Evolutionary conservation across 1,140 invertebrate species (phyloP).

Genomic region (Oscheius sp.): DNA sequence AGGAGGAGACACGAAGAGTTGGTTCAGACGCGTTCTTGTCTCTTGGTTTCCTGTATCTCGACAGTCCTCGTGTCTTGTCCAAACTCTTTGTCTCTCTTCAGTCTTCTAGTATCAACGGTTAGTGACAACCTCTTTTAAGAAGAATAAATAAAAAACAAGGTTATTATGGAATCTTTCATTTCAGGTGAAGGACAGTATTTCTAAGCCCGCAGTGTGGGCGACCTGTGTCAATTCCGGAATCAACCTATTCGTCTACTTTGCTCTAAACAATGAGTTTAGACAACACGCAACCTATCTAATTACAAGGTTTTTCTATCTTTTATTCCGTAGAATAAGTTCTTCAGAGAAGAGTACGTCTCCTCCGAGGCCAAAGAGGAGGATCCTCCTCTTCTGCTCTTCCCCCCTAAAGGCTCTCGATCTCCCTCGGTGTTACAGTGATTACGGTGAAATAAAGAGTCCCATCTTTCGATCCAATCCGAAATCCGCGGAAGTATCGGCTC

Average conservation of each 20-base stretch:
- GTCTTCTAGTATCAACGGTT: conserved; percentile 19
- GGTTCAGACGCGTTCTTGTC: conserved; percentile 13
- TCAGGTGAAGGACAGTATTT: conserved; percentile 28
- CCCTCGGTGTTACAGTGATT: too few species aligned
- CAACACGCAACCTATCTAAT: not conserved
- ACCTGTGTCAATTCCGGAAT: conserved; percentile 28
- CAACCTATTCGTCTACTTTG: conserved; percentile 29
- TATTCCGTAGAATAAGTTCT: too few species aligned
- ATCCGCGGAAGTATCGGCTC: too few species aligned
- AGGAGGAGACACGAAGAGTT: conserved; percentile 20
- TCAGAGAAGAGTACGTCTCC: too few species aligned
- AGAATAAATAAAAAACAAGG: too few species aligned
- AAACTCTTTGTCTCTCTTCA: conserved; percentile 21
- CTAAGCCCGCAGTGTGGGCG: conserved; percentile 25
- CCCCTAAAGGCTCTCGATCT: too few species aligned
- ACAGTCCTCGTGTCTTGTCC: conserved; percentile 24
- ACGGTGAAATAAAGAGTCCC: too few species aligned
- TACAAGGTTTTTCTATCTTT: conserved; percentile 1
- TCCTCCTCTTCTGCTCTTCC: too few species aligned
- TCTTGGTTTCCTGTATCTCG: conserved; percentile 19
- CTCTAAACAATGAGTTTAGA: conserved; percentile 13
- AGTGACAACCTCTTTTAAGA: not conserved
- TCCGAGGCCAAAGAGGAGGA: too few species aligned
- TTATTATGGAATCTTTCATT: too few species aligned
- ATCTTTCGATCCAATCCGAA: too few species aligned